Conservation (phyloP, 1,140 invertebrate species). For the Drosophila pseudoananassae region DNA sequence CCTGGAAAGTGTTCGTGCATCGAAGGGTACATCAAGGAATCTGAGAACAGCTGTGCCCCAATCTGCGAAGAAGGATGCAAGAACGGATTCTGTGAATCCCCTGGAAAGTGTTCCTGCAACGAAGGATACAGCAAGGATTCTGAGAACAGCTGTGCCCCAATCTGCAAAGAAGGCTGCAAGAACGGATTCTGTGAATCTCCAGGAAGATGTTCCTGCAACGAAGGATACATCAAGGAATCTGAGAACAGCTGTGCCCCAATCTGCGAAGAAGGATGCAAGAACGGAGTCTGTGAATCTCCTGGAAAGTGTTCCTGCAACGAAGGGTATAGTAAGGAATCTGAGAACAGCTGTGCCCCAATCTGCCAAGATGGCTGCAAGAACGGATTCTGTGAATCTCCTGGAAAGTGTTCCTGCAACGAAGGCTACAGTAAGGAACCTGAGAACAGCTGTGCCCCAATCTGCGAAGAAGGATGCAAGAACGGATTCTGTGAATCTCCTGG, state of each 20-base stretch:
- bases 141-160: conserved; percentile 14
- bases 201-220: not conserved
- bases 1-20: conserved; percentile 18
- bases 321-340: not conserved
- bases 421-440: conserved; percentile 6
- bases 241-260: conserved; percentile 9
- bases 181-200: conserved; percentile 20
- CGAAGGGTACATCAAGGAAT: not conserved
- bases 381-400: conserved; percentile 15
- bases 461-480: conserved; percentile 18
- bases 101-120: conserved; percentile 16
- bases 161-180: conserved; percentile 12
- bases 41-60: conserved; percentile 12
- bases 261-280: conserved; percentile 13
- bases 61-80: conserved; percentile 21
- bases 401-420: conserved; percentile 6
- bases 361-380: conserved; percentile 8
- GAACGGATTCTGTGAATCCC: conserved; percentile 30
- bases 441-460: conserved; percentile 16
- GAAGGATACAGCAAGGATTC: not conserved
- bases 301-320: not conserved
- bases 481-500: conserved; percentile 15
- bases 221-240: not conserved
- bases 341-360: not conserved
- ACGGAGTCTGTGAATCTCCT: not conserved